These are phyloP conservation scores for Harpegnathos saltator DNA, from an alignment of 1,140 invertebrate species.

Conservation along the genomic window DNA sequence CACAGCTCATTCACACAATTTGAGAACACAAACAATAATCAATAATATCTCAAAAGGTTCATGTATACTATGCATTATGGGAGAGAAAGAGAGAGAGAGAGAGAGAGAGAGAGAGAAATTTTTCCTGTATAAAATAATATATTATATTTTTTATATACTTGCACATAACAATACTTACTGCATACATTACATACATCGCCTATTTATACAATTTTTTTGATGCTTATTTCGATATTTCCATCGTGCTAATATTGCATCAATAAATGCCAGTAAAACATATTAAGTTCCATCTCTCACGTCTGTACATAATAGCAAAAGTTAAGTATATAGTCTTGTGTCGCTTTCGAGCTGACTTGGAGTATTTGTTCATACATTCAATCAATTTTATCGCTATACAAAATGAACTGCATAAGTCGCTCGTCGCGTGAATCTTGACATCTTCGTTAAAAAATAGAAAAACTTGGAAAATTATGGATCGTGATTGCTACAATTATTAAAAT, in stretches of 20 bases:
- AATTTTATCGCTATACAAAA: not conserved
- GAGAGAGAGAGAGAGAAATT: no score
- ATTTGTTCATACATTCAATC: not conserved
- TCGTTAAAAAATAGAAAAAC: not conserved
- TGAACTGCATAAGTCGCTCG: not conserved
- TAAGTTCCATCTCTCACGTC: not conserved
- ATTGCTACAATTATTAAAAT: no score
- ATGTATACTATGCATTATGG: no score
- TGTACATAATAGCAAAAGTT: not conserved
- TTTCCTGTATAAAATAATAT: not conserved
- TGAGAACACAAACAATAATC: no score
- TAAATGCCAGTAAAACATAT: slow-evolving; percentile 35
- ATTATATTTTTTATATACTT: not conserved
- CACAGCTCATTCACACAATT: no score
- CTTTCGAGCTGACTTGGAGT: slow-evolving; percentile 1
- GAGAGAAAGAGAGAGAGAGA: no score
- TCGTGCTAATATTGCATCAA: slow-evolving; percentile 13
- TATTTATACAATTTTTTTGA: not conserved
- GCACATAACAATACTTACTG: no score
- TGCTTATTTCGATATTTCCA: slow-evolving; percentile 1
- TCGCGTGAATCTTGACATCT: not conserved
- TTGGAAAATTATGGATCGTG: not conserved
- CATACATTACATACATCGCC: not conserved
- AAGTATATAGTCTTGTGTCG: not conserved
- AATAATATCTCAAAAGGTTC: no score